Percentiles rank a stretch among this genome's conserved stretches.
Conservation (phyloP, 1,140 invertebrate species). For the Drosophila nebulosa region DNA sequence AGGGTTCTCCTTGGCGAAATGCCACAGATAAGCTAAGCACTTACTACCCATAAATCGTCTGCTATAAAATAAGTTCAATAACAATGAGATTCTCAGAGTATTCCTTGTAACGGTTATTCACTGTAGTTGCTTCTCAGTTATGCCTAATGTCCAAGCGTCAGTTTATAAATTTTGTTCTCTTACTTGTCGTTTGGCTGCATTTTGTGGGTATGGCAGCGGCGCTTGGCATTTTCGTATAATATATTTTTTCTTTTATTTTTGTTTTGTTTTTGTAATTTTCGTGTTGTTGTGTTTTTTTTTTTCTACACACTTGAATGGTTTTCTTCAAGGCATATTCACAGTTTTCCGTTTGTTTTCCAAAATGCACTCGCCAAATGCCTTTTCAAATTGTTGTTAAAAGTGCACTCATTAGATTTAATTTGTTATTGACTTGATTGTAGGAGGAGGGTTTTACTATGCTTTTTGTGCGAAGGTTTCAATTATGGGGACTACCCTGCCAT, state of each 20-base stretch:
- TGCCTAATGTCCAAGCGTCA: conserved; percentile 64
- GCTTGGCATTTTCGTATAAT: conserved; percentile 1
- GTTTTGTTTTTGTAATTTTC: too few relatives aligned
- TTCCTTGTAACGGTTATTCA: not conserved
- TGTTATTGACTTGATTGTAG: conserved; percentile 22
- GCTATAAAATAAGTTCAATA: too few relatives aligned
- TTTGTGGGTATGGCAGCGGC: not conserved
- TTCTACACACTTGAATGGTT: conserved; percentile 70
- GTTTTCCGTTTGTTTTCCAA: conserved; percentile 55
- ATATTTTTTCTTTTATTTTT: conserved; percentile 34
- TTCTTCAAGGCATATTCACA: conserved; percentile 69
- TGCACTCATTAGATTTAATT: conserved; percentile 68
- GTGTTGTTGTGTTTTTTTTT: conserved; percentile 16
- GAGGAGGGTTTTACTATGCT: not conserved
- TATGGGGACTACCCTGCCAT: too few relatives aligned
- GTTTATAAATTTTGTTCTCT: conserved; percentile 45
- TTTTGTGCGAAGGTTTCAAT: not conserved
- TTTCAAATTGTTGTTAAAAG: conserved; percentile 43
- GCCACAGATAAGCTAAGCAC: too few relatives aligned
- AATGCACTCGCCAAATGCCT: conserved; percentile 49
- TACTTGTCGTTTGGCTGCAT: conserved; percentile 14
- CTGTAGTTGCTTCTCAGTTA: conserved; percentile 31
- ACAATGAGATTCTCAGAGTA: too few relatives aligned
- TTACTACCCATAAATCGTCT: too few relatives aligned
- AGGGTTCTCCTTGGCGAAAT: too few relatives aligned